Base-by-base conservation (phyloP, 1,140 invertebrate species). In the Diabrotica undecimpunctata region DNA sequence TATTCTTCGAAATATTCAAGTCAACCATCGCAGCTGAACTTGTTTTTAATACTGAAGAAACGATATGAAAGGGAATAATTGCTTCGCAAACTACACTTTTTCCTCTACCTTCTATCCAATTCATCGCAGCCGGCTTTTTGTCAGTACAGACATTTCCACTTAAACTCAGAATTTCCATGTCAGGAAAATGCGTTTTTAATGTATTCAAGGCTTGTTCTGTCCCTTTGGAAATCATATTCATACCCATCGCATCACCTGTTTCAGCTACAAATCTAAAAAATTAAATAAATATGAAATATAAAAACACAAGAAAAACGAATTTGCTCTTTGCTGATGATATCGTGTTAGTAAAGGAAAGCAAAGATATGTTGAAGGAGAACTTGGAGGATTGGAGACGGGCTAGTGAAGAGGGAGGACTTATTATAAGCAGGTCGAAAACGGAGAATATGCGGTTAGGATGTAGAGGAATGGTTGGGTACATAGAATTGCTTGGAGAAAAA, bases 171-270 rank as follows among this genome's bases (percentile, higher is more conserved):
- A 98, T 89, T 75, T 93, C 90, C 91, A 98, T 95, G 37, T 96
- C 91, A 0, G 89, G 84, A 76, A 95, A 97, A 37, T 82, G 79
- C 54, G 81, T 80, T 75, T 90, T 86, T 0, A 97, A 82, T 38
- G 83, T 79, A 59, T 87, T 85, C 5, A 98, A 74, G 0, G 92
- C 89, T 71, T 89, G 89, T 80, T 98, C 95, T 2, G 93, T 91
- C 8, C 93, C 69, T 61, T 98, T 99, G 0, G 95, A 98, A 0
- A 99, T 82, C 97, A 99, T 99, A 78, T 99, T 99, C 97, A 99
- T 99, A 37, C 97, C 97, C 97, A 99, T 99, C 0, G 97, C 97
- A 79, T 99, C 97, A 7, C 97, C 97, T 2, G 97, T 99, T 14
- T 85, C 87, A 0, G 96, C 95, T 41, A 92, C 88, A 81, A 99